Base-by-base conservation (phyloP, 2,888 invertebrate genomes). In the Polyploca ridens region DNA sequence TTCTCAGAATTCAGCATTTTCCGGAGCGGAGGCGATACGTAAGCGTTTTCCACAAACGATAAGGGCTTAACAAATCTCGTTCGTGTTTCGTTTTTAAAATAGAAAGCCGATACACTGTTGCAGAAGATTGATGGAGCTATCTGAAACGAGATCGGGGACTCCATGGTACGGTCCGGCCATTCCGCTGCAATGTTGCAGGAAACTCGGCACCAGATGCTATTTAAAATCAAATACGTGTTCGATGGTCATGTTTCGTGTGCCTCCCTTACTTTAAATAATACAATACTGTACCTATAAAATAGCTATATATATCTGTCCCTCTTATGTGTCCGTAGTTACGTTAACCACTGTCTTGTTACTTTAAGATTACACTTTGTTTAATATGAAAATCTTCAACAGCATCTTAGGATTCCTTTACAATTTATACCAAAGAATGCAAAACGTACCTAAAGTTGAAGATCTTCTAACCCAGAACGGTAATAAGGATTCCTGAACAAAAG, bases 91-190 rank as follows among this genome's bases (percentile, higher is more conserved):
- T 78, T 82, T 83, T 81, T 76, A 78, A 83, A 84, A 84, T 82
- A 80, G 81, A 79, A 84, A 84, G 79, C 81, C 83, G 84, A 87
- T 88, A 90, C 86, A 87, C 80, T 89, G 88, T 87, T 85, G 85
- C 81, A 76, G 79, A 89, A 91, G 91, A 91, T 91, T 92, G 91
- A 92, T 93, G 86, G 82, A 84, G 83, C 85, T 90, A 90, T 90
- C 89, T 87, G 78, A 85, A 90, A 90, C 89, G 86, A 90, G 90
- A 91, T 90, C 90, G 84, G 87, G 83, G 87, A 82, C 85, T 83
- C 69, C 66, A 82, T 76, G 79, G 77, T 74, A 64, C 76, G 71
- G 77, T 74, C 76, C 77, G 73, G 72, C 78, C 72, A 74, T 75
- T 78, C 66, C 73, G 68, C 73, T 74, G 79, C 82, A 82, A 80